Conservation (phyloP, 2,888 invertebrate genomes). For the Petrolisthes manimaculis region DNA sequence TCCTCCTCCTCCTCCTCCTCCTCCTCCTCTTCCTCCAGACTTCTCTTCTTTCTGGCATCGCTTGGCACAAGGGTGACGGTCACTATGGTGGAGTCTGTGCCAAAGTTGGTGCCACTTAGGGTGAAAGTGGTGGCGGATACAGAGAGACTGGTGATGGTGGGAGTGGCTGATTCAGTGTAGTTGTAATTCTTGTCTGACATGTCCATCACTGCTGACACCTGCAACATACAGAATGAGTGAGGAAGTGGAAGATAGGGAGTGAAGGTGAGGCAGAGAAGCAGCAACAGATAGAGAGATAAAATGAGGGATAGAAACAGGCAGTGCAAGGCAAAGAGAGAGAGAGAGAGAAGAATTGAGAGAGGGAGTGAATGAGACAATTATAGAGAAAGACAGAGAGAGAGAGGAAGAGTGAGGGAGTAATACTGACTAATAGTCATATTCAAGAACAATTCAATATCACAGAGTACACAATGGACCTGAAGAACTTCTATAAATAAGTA, state of each 20-base stretch:
- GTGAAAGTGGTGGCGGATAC: conserved; percentile 26
- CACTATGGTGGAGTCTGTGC: not conserved
- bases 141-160: not conserved
- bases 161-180: not conserved
- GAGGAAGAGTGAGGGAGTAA: too few relatives aligned
- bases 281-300: not conserved
- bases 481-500: too few relatives aligned
- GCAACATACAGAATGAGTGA: not conserved
- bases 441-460: too few relatives aligned
- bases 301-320: not conserved
- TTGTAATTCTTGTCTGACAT: not conserved
- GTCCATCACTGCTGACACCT: conserved; percentile 4
- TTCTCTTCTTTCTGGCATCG: not conserved
- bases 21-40: not conserved
- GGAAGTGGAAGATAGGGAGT: not conserved
- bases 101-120: conserved; percentile 3
- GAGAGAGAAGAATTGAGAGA: not conserved
- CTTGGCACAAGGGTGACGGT: not conserved
- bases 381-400: conserved; percentile 24
- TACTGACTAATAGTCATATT: too few relatives aligned
- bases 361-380: not conserved
- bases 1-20: not conserved
- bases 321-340: conserved; percentile 20
- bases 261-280: not conserved
- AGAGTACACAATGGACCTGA: too few relatives aligned